Evolutionary conservation across 2,888 invertebrate genomes (phyloP), one percentile per base, ranked within the genome.

Genomic region (Rhamnusium bicolor): DNA sequence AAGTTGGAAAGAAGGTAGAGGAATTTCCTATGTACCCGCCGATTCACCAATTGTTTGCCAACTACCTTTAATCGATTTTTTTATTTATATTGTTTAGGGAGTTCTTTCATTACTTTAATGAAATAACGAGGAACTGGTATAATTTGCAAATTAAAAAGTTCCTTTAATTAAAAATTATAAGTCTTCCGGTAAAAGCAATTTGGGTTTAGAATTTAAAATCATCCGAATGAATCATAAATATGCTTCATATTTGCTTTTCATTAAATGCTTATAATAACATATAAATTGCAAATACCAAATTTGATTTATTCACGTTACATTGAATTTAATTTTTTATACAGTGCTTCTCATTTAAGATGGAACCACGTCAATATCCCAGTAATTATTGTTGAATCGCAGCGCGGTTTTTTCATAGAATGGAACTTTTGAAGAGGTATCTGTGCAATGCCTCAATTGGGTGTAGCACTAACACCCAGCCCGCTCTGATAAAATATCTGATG

Each of bases 111-210:
- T 58, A 58, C 18, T 10, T 21, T 63, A 63, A 53, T 65, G 65
- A 65, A 53, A 51, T 65, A 53, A 53, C 53, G 19, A 51, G 51
- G 21, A 2, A 32, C 16, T 29, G 32, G 53, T 29, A 29, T 65
- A 53, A 51, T 32, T 65, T 65, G 12, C 53, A 29, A 53, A 54
- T 65, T 65, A 46, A 65, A 53, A 51, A 19, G 65, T 14, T 40
- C 47, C 0, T 21, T 40, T 65, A 54, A 65, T 65, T 65, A 21
- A 65, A 51, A 65, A 29, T 53, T 65, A 27, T 40, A 53, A 65
- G 27, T 24, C 24, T 18, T 24, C 29, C 16, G 24, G 29, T 16
- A 19, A 7, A 0, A 18, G 58, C 16, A 58, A 32, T 58, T 58
- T 4, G 32, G n/a, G 12, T 12, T 4, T 10, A 12, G 40, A n/a